These are phyloP conservation scores for Agelas oroides DNA, from an alignment of 37 sponge, comb jelly and placozoan genomes.

Conservation along the genomic window DNA sequence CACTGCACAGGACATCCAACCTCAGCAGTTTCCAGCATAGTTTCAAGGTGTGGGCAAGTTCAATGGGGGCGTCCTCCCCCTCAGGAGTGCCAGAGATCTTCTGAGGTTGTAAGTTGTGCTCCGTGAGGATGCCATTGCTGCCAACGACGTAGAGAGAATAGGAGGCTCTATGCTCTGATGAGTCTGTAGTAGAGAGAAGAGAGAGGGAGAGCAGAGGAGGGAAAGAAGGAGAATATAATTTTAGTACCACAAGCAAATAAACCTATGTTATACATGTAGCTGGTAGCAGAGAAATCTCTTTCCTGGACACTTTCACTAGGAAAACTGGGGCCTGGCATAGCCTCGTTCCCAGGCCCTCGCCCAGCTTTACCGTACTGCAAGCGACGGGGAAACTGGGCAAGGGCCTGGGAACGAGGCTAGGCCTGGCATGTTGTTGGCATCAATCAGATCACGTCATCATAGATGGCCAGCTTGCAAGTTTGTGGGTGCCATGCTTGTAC, in stretches of 20 bases:
- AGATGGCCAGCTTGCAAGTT: too few species aligned
- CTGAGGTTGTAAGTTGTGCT: slow-evolving; percentile 55
- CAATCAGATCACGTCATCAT: too few species aligned
- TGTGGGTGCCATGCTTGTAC: too few species aligned
- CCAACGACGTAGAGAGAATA: slow-evolving; percentile 73
- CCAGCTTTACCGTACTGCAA: too few species aligned
- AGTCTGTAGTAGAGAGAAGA: slow-evolving; percentile 12
- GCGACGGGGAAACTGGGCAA: too few species aligned
- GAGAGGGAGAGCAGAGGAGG: not conserved
- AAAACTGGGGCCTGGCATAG: too few species aligned
- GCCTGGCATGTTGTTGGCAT: too few species aligned
- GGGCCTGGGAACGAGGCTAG: too few species aligned
- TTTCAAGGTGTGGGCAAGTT: slow-evolving; percentile 52
- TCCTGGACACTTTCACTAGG: too few species aligned
- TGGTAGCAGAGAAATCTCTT: too few species aligned
- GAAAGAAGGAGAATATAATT: not conserved
- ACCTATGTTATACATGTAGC: too few species aligned
- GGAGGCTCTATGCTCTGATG: slow-evolving; percentile 8
- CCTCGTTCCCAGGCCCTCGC: too few species aligned
- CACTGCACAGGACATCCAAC: slow-evolving; percentile 8
- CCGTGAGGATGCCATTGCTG: slow-evolving; percentile 51
- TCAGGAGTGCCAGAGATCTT: slow-evolving; percentile 37
- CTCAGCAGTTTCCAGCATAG: slow-evolving; percentile 76
- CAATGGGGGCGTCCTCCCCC: slow-evolving; percentile 83
- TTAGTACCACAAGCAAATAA: not conserved